These are phyloP conservation scores for Ptychadena robeensis DNA, from an alignment of 2,797 vertebrate species.

Conservation along the genomic window DNA sequence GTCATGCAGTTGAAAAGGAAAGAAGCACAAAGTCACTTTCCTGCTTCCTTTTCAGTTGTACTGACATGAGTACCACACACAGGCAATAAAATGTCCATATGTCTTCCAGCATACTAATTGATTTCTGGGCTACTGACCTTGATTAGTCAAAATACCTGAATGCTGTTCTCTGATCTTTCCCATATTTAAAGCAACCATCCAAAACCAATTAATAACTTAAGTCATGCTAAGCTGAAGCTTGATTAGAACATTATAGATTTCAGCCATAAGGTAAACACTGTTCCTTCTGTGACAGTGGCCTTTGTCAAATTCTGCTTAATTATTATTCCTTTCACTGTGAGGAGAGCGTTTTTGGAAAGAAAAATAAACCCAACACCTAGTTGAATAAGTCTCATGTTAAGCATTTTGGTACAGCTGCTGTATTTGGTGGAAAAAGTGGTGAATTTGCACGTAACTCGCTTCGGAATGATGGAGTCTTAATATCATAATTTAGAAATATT, in stretches of 20 bases:
- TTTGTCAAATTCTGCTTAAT: slow-evolving; percentile 50
- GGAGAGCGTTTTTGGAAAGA: slow-evolving; percentile 41
- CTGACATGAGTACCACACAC: slow-evolving; percentile 9
- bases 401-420: slow-evolving; percentile 6
- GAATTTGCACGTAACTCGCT: background rate
- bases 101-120: background rate
- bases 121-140: slow-evolving; percentile 26
- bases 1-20: background rate
- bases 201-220: slow-evolving; percentile 19
- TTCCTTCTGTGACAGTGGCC: slow-evolving; percentile 41
- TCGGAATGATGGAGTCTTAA: background rate
- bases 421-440: slow-evolving; percentile 23
- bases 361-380: slow-evolving; percentile 50
- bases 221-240: slow-evolving; percentile 14
- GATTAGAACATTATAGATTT: slow-evolving; percentile 46
- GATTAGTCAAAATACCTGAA: slow-evolving; percentile 26
- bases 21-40: background rate
- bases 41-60: background rate
- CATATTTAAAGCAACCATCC: slow-evolving; percentile 23
- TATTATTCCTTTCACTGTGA: slow-evolving; percentile 42
- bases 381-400: slow-evolving; percentile 35
- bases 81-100: slow-evolving; percentile 3
- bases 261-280: slow-evolving; percentile 37
- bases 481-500: slow-evolving; percentile 4
- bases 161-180: slow-evolving; percentile 3